Conservation (phyloP, 2,113 vertebrate species). For the Malurus cyaneus region DNA sequence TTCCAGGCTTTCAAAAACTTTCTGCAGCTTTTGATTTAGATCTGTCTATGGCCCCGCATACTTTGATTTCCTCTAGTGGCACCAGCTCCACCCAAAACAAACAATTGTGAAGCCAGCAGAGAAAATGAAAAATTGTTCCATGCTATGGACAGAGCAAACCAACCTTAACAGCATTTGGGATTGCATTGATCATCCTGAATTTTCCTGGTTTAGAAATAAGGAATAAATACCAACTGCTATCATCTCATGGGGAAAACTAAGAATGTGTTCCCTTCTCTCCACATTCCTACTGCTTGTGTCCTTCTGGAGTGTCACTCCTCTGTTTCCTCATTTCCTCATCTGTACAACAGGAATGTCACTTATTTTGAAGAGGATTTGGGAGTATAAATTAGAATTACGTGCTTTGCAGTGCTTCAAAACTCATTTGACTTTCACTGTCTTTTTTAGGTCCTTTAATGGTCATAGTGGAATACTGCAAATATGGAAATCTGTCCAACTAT, state of each 20-base stretch:
- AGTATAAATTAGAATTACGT: not conserved
- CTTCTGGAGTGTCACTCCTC: not conserved
- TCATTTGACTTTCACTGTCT: constrained; percentile 5
- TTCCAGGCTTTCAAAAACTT: not conserved
- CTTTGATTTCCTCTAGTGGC: not conserved
- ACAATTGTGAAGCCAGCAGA: not conserved
- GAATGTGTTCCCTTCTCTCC: not conserved
- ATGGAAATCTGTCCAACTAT: constrained; percentile 92
- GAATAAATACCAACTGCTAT: not conserved
- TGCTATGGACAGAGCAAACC: not conserved
- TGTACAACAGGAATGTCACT: not conserved
- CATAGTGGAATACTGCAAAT: constrained; percentile 94
- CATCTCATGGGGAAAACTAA: not conserved
- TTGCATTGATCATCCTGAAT: not conserved
- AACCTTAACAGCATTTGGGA: not conserved
- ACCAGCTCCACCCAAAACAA: not conserved
- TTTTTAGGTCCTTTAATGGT: constrained; percentile 89
- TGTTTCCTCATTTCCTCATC: not conserved
- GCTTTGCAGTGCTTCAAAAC: not conserved
- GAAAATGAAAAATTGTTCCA: not conserved
- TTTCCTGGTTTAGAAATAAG: not conserved
- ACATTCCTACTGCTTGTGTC: not conserved
- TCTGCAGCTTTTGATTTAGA: not conserved
- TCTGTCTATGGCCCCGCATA: not conserved
- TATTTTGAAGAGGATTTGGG: not conserved